These are phyloP conservation scores for Autographa pulchrina DNA, from an alignment of 2,888 invertebrate genomes.

Conservation along the genomic window DNA sequence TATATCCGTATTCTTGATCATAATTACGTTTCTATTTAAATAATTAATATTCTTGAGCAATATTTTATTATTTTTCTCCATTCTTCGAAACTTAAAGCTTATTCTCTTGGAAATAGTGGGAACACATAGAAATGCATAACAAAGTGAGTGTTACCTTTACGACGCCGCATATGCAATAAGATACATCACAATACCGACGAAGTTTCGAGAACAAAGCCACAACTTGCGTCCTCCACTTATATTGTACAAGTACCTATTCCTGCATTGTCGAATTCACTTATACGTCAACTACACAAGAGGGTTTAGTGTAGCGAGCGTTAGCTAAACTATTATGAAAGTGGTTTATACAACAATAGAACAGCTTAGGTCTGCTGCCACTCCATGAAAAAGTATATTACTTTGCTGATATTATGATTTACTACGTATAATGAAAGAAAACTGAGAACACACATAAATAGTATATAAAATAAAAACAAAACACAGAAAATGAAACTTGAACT, in stretches of 20 bases:
- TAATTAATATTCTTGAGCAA: too few species aligned
- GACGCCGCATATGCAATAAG: conserved; percentile 79
- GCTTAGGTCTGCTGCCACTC: background rate
- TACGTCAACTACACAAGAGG: conserved; percentile 70
- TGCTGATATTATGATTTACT: too few species aligned
- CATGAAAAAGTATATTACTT: too few species aligned
- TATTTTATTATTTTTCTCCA: background rate
- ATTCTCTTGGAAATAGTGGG: conserved; percentile 7
- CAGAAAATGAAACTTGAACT: too few species aligned
- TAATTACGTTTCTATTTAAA: too few species aligned
- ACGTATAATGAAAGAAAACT: too few species aligned
- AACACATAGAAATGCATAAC: conserved; percentile 59
- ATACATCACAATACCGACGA: conserved; percentile 79
- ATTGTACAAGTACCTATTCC: conserved; percentile 77
- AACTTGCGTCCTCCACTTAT: conserved; percentile 78
- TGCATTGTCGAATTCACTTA: conserved; percentile 85
- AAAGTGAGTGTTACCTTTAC: conserved; percentile 66
- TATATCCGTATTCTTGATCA: too few species aligned
- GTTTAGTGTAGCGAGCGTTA: conserved; percentile 12
- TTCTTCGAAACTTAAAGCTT: background rate
- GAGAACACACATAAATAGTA: too few species aligned
- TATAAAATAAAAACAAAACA: too few species aligned
- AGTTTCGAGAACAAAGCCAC: conserved; percentile 86
- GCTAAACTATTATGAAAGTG: background rate
- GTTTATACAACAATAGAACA: background rate